These are phyloP conservation scores for Ceratosolen solmsi DNA, from an alignment of 1,140 invertebrate genomes.

Conservation along the genomic window DNA sequence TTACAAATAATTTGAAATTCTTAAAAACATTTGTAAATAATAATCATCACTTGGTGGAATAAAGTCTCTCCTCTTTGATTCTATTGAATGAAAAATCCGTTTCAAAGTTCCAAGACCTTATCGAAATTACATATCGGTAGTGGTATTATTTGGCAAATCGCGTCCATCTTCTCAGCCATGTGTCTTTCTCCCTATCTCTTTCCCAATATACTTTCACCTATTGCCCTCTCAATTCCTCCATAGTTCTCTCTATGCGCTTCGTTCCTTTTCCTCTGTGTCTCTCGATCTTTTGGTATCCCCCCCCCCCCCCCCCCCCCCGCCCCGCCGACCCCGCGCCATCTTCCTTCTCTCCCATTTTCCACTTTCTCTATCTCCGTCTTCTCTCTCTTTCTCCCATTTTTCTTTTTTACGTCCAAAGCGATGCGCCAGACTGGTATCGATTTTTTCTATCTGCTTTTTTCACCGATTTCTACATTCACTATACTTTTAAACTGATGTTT, in stretches of 20 bases:
- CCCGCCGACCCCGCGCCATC: not conserved
- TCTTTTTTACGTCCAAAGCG: not conserved
- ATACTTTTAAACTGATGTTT: not conserved
- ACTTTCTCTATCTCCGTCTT: not conserved
- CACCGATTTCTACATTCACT: not conserved
- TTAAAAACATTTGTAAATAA: no score
- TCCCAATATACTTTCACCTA: not conserved
- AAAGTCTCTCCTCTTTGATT: not conserved
- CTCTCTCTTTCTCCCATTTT: not conserved
- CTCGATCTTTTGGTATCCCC: not conserved
- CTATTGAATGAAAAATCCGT: slow-evolving; percentile 32
- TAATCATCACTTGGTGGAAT: no score
- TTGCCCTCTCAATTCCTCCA: not conserved
- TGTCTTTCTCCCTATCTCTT: slow-evolving; percentile 16
- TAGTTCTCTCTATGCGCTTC: no score
- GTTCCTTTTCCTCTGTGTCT: not conserved
- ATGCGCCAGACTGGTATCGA: slow-evolving; percentile 33
- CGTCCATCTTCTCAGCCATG: slow-evolving; percentile 20
- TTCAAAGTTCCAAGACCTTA: slow-evolving; percentile 26
- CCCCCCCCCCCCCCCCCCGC: no score
- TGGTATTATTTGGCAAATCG: slow-evolving; percentile 24
- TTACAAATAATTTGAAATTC: no score
- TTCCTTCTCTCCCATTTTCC: not conserved
- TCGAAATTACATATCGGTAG: slow-evolving; percentile 29
- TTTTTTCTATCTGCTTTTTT: slow-evolving; percentile 35